phyloP scores from a whole-genome alignment of 2,113 vertebrate genomes.

The Myanophis thanlyinensis region DNA sequence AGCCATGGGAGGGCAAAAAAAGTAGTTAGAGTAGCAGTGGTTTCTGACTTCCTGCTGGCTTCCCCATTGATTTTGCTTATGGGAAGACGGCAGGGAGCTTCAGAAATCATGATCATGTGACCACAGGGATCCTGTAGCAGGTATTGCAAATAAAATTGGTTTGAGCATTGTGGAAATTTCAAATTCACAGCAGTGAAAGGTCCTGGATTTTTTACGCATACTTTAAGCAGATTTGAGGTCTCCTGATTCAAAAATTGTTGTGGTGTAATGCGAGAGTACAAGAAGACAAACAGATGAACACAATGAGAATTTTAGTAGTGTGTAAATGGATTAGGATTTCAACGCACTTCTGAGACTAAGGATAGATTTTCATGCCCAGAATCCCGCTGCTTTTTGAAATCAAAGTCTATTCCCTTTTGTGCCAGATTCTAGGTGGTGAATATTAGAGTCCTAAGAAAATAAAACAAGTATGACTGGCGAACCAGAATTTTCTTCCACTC shows the following conservation, averaged over 20 bases:
- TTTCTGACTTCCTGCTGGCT: not conserved
- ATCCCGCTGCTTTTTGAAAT: not conserved
- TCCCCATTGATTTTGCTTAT: not conserved
- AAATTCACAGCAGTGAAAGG: not conserved
- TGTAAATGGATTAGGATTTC: not conserved
- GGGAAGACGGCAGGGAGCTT: not conserved
- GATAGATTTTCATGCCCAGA: not conserved
- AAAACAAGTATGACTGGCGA: not conserved
- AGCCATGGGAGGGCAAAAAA: not conserved
- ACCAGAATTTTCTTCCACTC: not conserved
- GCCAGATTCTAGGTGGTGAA: not conserved
- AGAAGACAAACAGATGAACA: not conserved
- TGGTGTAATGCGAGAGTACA: not conserved
- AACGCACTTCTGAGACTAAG: not conserved
- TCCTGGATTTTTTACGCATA: not conserved
- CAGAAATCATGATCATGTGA: not conserved
- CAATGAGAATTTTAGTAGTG: not conserved
- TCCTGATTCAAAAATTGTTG: not conserved
- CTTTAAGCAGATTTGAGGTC: not conserved
- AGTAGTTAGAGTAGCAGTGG: not conserved
- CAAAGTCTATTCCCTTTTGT: not conserved
- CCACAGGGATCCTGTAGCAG: not conserved
- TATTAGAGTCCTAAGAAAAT: not conserved
- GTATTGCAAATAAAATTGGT: not conserved
- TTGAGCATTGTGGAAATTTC: not conserved